Percentiles rank a stretch among this genome's conserved stretches.
Conservation (phyloP, 2,888 invertebrate species). For the Ceramica pisi region DNA sequence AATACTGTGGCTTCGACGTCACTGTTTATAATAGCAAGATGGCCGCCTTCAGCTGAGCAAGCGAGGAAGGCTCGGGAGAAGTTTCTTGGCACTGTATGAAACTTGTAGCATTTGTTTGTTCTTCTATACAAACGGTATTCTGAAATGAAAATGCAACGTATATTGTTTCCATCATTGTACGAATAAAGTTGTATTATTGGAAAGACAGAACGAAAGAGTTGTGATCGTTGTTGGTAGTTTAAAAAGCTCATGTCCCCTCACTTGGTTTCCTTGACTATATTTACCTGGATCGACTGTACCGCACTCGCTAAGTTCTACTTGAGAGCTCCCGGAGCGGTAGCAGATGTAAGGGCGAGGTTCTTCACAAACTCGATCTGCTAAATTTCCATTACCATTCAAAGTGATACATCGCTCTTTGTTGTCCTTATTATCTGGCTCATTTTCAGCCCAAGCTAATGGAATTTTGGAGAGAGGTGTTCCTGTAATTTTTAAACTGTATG, state of each 20-base stretch:
- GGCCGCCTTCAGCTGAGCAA: not conserved
- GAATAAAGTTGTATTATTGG: no score
- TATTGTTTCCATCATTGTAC: not conserved
- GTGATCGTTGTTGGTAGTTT: not conserved
- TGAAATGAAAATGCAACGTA: not conserved
- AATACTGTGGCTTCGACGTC: constrained; percentile 4
- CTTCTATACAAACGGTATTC: constrained; percentile 1
- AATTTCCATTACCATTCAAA: not conserved
- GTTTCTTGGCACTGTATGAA: constrained; percentile 5
- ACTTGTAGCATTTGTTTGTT: constrained; percentile 10
- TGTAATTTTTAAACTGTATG: not conserved
- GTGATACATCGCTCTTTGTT: constrained; percentile 1
- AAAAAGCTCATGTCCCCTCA: not conserved
- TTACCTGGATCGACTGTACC: constrained; percentile 4
- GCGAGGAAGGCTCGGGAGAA: not conserved
- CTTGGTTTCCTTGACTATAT: not conserved
- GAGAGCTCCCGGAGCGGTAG: not conserved
- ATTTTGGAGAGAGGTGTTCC: not conserved
- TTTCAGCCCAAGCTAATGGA: not conserved
- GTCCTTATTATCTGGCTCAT: constrained; percentile 3
- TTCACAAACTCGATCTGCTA: not conserved
- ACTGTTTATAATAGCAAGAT: constrained; percentile 6
- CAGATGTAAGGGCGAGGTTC: not conserved
- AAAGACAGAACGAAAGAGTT: not conserved
- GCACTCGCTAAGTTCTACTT: not conserved